These are phyloP conservation scores for Autographa gamma DNA, from an alignment of 2,888 invertebrate genomes.

Conservation along the genomic window DNA sequence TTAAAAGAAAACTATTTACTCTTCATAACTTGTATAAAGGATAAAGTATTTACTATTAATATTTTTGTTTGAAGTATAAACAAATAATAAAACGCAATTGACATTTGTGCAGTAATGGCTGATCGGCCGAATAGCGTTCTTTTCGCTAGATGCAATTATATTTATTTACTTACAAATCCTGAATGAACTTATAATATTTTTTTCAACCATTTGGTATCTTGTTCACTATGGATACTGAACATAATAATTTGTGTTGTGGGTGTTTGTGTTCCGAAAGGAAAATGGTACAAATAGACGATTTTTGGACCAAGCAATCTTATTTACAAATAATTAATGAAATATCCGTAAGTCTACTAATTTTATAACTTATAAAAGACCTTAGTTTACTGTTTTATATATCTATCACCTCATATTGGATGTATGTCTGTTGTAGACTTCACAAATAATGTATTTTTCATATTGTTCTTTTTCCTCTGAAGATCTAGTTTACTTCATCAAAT, in stretches of 20 bases:
- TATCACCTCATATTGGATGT: not conserved
- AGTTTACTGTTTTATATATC: not conserved
- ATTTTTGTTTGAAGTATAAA: not conserved
- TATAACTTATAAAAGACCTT: not conserved
- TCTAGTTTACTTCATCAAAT: no score
- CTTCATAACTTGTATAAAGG: no score
- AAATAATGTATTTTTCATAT: no score
- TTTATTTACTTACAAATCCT: constrained; percentile 48
- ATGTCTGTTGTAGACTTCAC: not conserved
- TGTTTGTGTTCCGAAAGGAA: constrained; percentile 74
- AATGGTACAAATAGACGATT: constrained; percentile 67
- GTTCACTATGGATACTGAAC: constrained; percentile 54
- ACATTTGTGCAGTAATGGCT: constrained; percentile 40
- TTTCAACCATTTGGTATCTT: rapidly evolving
- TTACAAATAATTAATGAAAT: constrained; percentile 72
- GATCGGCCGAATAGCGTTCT: constrained; percentile 9
- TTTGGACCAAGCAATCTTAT: constrained; percentile 68
- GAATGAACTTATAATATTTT: constrained; percentile 39
- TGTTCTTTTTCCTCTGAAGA: no score
- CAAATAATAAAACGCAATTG: constrained; percentile 48
- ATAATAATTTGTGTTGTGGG: constrained; percentile 67
- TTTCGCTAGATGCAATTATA: constrained; percentile 42
- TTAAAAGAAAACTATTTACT: no score
- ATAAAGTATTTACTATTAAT: no score
- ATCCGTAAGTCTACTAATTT: constrained; percentile 62